A percentile compares a stretch with the other conserved stretches of the same genome.
phyloP scores from a whole-genome alignment of 2,113 vertebrate genomes.

The Tachycineta bicolor region DNA sequence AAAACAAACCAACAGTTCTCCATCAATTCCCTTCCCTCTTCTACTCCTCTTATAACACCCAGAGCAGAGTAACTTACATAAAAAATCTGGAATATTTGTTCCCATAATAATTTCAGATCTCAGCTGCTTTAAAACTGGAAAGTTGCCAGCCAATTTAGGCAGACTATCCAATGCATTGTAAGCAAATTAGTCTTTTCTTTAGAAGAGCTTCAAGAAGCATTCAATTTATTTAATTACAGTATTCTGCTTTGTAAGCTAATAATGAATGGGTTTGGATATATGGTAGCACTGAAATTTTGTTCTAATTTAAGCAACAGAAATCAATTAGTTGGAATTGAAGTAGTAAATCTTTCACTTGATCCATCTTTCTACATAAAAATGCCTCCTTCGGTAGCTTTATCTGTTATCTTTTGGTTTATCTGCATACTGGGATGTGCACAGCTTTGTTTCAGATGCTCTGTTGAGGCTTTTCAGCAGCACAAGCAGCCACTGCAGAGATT shows the following conservation, averaged over 20 bases:
- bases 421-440: background rate
- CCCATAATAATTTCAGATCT: background rate
- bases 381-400: constrained; percentile 5
- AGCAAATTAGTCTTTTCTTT: constrained; percentile 48
- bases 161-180: constrained; percentile 9
- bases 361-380: constrained; percentile 27
- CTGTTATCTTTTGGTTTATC: background rate
- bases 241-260: constrained; percentile 61
- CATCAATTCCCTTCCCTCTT: background rate
- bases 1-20: background rate
- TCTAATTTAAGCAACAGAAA: constrained; percentile 47
- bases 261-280: background rate
- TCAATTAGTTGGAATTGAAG: constrained; percentile 56
- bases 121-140: constrained; percentile 18
- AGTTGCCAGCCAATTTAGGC: constrained; percentile 25
- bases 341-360: constrained; percentile 50
- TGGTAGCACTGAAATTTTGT: background rate
- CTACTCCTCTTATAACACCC: background rate
- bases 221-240: constrained; percentile 64
- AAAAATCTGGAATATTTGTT: background rate
- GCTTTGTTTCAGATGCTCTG: background rate
- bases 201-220: constrained; percentile 48
- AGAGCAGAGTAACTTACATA: background rate
- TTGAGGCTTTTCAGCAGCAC: background rate
- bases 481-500: background rate